Conservation (phyloP, 2,797 vertebrate species). For the Pipistrellus pygmaeus region DNA sequence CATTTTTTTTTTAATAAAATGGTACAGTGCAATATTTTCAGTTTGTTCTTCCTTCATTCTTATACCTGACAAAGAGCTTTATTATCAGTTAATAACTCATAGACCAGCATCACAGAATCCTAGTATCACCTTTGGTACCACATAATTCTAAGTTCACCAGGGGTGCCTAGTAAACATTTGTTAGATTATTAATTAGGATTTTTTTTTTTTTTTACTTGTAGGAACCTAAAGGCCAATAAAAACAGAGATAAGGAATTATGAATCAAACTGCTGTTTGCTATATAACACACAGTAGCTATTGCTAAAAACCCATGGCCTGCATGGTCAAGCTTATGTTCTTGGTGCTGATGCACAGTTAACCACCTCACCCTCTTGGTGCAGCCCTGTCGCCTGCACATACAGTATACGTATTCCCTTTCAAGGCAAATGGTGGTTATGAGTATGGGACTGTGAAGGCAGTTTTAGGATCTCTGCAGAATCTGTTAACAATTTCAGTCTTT, state of each 20-base stretch:
- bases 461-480: neutral
- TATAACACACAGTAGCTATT: neutral
- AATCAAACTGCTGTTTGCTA: neutral
- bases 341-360: too few species aligned
- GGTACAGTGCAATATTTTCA: neutral
- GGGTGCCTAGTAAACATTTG: neutral
- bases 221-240: neutral
- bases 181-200: constrained; percentile 1
- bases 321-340: neutral
- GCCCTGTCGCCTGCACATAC: neutral
- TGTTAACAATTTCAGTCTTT: neutral
- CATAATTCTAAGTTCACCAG: neutral
- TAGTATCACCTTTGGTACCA: neutral
- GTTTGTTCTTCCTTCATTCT: constrained; percentile 19
- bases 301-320: neutral
- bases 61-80: neutral
- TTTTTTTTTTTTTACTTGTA: neutral
- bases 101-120: neutral
- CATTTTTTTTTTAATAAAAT: neutral
- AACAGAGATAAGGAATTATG: neutral
- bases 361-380: neutral
- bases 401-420: neutral
- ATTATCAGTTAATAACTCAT: neutral
- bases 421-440: neutral
- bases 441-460: neutral